Conservation (phyloP, 2,888 invertebrate genomes). For the Polymixis lichenea region DNA sequence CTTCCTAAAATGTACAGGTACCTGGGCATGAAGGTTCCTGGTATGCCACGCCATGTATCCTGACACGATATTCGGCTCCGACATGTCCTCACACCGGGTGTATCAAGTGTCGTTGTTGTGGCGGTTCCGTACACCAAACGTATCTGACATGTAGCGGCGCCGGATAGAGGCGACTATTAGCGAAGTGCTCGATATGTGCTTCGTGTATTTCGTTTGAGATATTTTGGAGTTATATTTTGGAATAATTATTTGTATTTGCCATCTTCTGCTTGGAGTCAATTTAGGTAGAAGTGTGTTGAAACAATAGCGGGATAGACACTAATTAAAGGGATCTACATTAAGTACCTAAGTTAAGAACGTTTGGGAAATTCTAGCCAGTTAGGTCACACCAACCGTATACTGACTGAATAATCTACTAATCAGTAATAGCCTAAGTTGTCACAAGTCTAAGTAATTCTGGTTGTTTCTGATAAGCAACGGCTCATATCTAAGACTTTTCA, state of each 20-base stretch:
- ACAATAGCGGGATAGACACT: neutral
- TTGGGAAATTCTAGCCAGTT: neutral
- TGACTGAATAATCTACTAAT: neutral
- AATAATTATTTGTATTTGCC: neutral
- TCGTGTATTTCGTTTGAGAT: neutral
- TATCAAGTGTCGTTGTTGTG: constrained; percentile 70
- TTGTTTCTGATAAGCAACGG: neutral
- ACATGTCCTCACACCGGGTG: constrained; percentile 32
- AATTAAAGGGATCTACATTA: neutral
- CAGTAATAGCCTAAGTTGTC: neutral
- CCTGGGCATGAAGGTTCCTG: neutral
- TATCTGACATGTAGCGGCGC: constrained; percentile 79
- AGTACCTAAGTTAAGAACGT: neutral
- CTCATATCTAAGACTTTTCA: too few relatives aligned
- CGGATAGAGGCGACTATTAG: constrained; percentile 59
- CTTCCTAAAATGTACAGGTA: neutral
- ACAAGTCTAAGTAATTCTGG: neutral
- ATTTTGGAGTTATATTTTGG: neutral
- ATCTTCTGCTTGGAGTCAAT: neutral
- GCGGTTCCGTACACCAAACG: constrained; percentile 72
- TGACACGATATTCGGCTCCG: constrained; percentile 13
- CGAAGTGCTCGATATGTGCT: constrained; percentile 37
- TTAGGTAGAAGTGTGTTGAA: too few relatives aligned
- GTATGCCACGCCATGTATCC: neutral
- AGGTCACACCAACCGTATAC: neutral